Evolutionary conservation across 2,888 invertebrate genomes (phyloP).

Genomic region (Epinotia brunnichana): DNA sequence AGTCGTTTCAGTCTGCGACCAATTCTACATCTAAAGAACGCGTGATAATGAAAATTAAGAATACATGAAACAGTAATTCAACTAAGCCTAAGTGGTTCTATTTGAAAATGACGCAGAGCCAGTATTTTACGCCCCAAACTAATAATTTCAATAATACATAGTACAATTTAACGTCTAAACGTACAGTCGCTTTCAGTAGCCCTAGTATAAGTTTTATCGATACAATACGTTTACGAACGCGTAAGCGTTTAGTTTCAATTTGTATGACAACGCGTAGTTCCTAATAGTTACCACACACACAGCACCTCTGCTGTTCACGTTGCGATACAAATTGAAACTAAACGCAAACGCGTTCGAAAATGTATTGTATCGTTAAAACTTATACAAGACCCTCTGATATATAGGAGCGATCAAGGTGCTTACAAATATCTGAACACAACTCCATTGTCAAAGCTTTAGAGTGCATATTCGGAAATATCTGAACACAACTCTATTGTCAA

Average conservation of each 20-base stretch:
- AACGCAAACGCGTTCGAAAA: no score
- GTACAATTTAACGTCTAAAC: conserved; percentile 6
- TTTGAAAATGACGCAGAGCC: conserved; percentile 11
- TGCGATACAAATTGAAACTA: no score
- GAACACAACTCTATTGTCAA: not conserved
- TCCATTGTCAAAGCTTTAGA: not conserved
- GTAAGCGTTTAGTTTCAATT: no score
- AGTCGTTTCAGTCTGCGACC: conserved; percentile 19
- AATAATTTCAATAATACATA: conserved; percentile 7
- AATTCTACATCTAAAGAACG: conserved; percentile 13
- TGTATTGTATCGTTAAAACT: no score
- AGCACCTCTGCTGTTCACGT: no score
- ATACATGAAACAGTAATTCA: conserved; percentile 32
- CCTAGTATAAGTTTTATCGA: no score
- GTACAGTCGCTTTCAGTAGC: not conserved
- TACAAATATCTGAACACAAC: not conserved
- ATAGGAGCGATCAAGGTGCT: not conserved
- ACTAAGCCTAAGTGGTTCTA: conserved; percentile 24
- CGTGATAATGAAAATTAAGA: conserved; percentile 12
- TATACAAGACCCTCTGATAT: no score
- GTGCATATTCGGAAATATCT: not conserved
- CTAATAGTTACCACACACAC: no score
- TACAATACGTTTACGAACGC: no score
- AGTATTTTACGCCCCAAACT: conserved; percentile 17
- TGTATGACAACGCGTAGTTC: no score